These are phyloP conservation scores for Myioborus melanocephalus DNA, from an alignment of 2,797 vertebrate genomes.

Conservation along the genomic window DNA sequence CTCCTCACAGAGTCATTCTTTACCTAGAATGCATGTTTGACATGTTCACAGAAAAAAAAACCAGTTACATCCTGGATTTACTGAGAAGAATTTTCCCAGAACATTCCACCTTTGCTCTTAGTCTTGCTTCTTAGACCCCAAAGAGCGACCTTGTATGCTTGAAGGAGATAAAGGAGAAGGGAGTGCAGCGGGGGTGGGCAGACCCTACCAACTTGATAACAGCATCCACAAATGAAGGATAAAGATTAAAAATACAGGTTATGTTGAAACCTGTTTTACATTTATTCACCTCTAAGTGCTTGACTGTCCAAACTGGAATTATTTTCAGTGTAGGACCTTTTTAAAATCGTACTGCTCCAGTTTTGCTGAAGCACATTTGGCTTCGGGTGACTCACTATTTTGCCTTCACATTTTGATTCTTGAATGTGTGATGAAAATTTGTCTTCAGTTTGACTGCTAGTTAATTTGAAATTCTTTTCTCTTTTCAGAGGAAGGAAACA, in stretches of 20 bases:
- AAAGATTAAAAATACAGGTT: not conserved
- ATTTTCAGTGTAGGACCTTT: not conserved
- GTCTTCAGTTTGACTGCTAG: not conserved
- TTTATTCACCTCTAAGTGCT: not conserved
- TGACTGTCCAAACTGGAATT: not conserved
- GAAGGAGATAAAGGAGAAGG: not conserved
- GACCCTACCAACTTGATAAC: not conserved
- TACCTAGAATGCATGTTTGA: not conserved
- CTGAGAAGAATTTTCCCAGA: not conserved
- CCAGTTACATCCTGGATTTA: not conserved
- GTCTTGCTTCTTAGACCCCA: not conserved
- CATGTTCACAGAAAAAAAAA: not conserved
- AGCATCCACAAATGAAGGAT: not conserved
- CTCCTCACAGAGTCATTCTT: not conserved
- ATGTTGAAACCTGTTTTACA: not conserved
- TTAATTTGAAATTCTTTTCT: not conserved
- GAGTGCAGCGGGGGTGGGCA: not conserved
- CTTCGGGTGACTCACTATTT: not conserved
- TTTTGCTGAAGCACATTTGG: not conserved
- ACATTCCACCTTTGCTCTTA: not conserved
- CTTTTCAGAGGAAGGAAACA: constrained; percentile 82
- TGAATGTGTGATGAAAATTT: not conserved
- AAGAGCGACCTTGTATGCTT: not conserved
- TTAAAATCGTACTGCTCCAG: not conserved
- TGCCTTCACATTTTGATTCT: not conserved